Conservation (phyloP, 2,113 vertebrate genomes). For the Austrofundulus limnaeus region DNA sequence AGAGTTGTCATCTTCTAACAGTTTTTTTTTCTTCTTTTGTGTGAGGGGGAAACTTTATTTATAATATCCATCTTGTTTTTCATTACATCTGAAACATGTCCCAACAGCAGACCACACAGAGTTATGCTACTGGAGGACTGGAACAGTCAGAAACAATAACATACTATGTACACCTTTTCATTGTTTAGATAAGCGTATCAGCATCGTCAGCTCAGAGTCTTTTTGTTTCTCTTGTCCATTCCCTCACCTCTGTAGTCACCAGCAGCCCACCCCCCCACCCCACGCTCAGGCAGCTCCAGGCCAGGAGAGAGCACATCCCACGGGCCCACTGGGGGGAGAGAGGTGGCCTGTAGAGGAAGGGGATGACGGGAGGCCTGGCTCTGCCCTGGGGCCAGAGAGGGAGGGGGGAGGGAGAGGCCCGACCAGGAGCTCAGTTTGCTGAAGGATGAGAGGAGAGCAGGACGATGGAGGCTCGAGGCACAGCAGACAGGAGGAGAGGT, state of each 20-base stretch:
- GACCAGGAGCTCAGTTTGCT: slow-evolving; percentile 78
- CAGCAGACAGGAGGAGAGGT: slow-evolving; percentile 78
- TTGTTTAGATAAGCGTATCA: slow-evolving; percentile 95
- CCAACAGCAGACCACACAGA: slow-evolving; percentile 84
- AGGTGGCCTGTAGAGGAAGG: slow-evolving; percentile 79
- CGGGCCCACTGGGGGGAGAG: slow-evolving; percentile 34
- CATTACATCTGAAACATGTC: slow-evolving; percentile 90
- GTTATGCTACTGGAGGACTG: slow-evolving; percentile 85
- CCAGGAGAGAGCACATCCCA: slow-evolving; percentile 57
- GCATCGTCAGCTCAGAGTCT: slow-evolving; percentile 85
- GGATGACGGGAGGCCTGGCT: slow-evolving; percentile 89
- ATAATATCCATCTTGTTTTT: slow-evolving; percentile 78
- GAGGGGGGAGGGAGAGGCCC: slow-evolving; percentile 69
- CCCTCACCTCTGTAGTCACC: slow-evolving; percentile 93
- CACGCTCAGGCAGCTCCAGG: slow-evolving; percentile 81
- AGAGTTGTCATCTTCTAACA: slow-evolving; percentile 79
- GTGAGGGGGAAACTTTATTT: slow-evolving; percentile 54
- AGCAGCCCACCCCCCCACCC: slow-evolving; percentile 84
- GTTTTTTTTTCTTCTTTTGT: slow-evolving; percentile 73
- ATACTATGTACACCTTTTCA: slow-evolving; percentile 99
- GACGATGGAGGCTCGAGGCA: slow-evolving; percentile 78
- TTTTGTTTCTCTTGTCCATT: slow-evolving; percentile 85
- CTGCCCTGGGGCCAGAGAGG: slow-evolving; percentile 75
- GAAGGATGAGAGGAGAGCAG: slow-evolving; percentile 66
- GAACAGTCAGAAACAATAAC: slow-evolving; percentile 99